Evolutionary conservation across 2,888 invertebrate genomes (phyloP).

Genomic region (Helicoverpa assulta): DNA sequence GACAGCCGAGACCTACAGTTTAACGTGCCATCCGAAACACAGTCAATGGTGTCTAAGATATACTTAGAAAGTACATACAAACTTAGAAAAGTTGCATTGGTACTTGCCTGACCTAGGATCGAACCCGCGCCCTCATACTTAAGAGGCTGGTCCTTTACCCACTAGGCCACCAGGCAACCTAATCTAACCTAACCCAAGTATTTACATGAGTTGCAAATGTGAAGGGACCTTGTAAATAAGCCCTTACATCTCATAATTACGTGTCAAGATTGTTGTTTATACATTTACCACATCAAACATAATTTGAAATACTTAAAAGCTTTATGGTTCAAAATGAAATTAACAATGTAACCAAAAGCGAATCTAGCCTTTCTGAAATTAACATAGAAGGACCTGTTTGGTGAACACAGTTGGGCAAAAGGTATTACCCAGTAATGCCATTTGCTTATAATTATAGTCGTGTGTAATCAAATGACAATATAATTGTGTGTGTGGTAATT

Average conservation of each 20-base stretch:
- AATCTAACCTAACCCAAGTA: too few relatives aligned
- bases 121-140: too few relatives aligned
- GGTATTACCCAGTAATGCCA: neutral
- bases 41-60: too few relatives aligned
- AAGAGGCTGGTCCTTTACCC: too few relatives aligned
- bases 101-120: too few relatives aligned
- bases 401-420: neutral
- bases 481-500: too few relatives aligned
- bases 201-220: too few relatives aligned
- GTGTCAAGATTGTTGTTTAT: neutral
- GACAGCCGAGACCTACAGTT: too few relatives aligned
- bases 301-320: neutral
- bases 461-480: neutral
- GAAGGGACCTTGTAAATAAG: neutral
- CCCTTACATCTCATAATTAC: constrained; percentile 2
- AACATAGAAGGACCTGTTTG: neutral
- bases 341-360: neutral
- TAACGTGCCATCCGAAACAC: too few relatives aligned
- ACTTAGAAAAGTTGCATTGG: too few relatives aligned
- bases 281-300: neutral
- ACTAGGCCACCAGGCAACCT: too few relatives aligned
- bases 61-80: too few relatives aligned
- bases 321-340: neutral
- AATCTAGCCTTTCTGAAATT: neutral
- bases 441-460: neutral